phyloP scores from a whole-genome alignment of 35 echinoderm and acorn worm genomes.

The Anneissia japonica region DNA sequence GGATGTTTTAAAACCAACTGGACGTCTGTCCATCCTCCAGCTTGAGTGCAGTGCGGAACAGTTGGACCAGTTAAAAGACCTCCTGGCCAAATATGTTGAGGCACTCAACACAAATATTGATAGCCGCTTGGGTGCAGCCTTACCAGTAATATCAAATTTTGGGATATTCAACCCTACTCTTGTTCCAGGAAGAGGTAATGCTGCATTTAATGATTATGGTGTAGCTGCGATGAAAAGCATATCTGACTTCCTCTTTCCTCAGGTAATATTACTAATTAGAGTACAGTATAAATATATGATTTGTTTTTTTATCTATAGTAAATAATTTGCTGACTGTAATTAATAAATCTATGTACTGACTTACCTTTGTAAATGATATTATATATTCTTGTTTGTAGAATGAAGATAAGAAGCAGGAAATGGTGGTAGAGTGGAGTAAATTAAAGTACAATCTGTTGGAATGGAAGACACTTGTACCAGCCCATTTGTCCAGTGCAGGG shows the following conservation, averaged over 20 bases:
- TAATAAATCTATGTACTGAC: neutral
- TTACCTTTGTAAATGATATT: neutral
- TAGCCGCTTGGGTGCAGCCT: neutral
- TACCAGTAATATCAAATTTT: neutral
- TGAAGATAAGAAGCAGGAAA: neutral
- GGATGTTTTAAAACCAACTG: neutral
- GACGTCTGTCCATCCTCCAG: neutral
- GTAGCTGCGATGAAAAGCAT: neutral
- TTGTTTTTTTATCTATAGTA: too few relatives aligned
- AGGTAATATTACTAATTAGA: neutral
- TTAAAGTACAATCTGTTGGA: neutral
- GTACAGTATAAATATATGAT: too few relatives aligned
- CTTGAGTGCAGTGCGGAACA: neutral
- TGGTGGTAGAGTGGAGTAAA: neutral
- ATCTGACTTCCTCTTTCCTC: neutral
- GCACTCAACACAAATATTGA: neutral
- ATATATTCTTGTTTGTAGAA: neutral
- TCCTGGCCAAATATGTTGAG: neutral
- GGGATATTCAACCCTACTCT: neutral
- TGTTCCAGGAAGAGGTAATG: neutral
- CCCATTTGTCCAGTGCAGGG: neutral
- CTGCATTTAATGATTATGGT: neutral
- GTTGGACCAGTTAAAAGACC: neutral
- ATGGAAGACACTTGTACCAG: neutral
- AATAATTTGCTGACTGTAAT: too few relatives aligned